These are phyloP conservation scores for Aphodius sticticus DNA, from an alignment of 2,888 invertebrate genomes.

Conservation along the genomic window DNA sequence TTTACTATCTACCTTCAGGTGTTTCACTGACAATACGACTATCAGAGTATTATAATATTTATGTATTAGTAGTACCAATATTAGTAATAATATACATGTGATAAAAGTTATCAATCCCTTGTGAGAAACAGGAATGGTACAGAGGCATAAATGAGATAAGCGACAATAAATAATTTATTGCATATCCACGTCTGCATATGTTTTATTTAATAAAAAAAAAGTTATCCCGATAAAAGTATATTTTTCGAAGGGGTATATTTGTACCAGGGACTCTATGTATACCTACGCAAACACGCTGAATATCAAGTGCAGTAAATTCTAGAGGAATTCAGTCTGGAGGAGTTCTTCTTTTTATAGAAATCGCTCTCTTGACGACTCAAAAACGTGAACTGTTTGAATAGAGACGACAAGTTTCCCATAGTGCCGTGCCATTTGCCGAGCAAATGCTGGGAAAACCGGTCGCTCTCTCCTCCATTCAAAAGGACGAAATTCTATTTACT, in stretches of 20 bases:
- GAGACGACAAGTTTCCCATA: conserved; percentile 15
- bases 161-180: background rate
- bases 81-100: too few relatives aligned
- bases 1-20: background rate
- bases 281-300: conserved; percentile 29
- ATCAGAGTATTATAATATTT: background rate
- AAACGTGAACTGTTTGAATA: conserved; percentile 34
- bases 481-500: background rate
- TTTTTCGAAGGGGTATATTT: background rate
- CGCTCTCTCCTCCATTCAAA: background rate
- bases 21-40: background rate
- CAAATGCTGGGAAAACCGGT: background rate
- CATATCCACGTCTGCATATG: background rate
- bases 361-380: conserved; percentile 33
- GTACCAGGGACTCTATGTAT: background rate
- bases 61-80: background rate
- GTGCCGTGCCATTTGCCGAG: background rate
- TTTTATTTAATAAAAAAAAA: background rate
- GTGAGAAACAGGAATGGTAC: background rate
- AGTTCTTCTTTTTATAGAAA: conserved; percentile 29
- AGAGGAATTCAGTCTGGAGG: conserved; percentile 24
- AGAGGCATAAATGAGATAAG: background rate
- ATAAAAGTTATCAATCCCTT: background rate
- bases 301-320: conserved; percentile 32
- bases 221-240: background rate